These are phyloP conservation scores for Micrasema longulum DNA, from an alignment of 1,140 invertebrate species.

Conservation along the genomic window DNA sequence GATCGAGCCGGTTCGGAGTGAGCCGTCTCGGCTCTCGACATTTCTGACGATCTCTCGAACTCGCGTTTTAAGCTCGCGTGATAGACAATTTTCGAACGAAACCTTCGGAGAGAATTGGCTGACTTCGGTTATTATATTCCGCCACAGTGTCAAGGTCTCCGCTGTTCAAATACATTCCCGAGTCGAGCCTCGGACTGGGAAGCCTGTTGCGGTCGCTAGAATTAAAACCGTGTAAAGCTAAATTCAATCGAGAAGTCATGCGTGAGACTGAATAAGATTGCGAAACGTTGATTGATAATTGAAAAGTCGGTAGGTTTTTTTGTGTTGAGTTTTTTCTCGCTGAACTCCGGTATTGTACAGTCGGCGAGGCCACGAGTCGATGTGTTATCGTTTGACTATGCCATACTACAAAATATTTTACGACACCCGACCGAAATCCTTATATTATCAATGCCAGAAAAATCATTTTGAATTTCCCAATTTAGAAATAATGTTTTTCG, in stretches of 20 bases:
- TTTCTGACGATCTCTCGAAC: neutral
- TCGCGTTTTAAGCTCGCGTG: constrained; percentile 1
- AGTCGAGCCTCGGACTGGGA: constrained; percentile 21
- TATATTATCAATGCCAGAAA: no score
- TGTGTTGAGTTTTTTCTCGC: constrained; percentile 7
- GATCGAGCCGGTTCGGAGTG: constrained; percentile 29
- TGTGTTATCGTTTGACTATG: no score
- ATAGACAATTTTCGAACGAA: neutral
- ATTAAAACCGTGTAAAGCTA: constrained; percentile 29
- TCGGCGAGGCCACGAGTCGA: constrained; percentile 3
- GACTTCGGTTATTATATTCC: constrained; percentile 2
- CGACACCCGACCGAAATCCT: no score
- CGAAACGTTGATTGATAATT: constrained; percentile 49
- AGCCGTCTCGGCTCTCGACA: constrained; percentile 2
- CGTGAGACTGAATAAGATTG: constrained; percentile 30
- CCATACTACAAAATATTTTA: no score
- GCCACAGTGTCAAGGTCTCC: constrained; percentile 39
- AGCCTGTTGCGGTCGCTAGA: constrained; percentile 16
- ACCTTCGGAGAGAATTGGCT: constrained; percentile 11
- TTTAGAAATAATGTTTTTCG: no score
- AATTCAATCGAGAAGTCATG: constrained; percentile 52
- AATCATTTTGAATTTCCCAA: no score
- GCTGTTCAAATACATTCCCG: constrained; percentile 30
- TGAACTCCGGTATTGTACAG: constrained; percentile 48
- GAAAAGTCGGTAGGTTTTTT: constrained; percentile 45